These are phyloP conservation scores for Stylophora pistillata DNA, from an alignment of 64 coral and sea anemone species.

Conservation along the genomic window DNA sequence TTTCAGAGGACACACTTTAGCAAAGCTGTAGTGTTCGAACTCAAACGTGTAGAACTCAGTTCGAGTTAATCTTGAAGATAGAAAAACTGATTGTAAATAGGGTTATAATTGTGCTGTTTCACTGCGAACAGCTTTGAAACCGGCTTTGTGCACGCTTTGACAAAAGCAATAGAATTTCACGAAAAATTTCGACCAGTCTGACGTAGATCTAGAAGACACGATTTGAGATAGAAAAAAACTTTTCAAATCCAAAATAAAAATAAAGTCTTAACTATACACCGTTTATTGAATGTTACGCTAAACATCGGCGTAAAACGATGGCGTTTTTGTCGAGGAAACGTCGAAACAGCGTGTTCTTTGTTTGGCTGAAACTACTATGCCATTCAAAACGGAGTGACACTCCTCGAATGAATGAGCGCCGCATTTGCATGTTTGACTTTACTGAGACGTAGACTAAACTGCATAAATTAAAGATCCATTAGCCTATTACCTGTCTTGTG, in stretches of 20 bases:
- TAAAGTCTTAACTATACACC: neutral
- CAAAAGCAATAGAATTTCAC: conserved; percentile 29
- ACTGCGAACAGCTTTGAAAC: conserved; percentile 9
- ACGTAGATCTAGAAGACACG: conserved; percentile 14
- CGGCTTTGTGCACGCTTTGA: conserved; percentile 46
- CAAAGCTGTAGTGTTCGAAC: neutral
- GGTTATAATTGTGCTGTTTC: conserved; percentile 33
- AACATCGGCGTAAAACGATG: conserved; percentile 4
- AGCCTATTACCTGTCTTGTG: conserved; percentile 38
- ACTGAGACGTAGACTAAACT: conserved; percentile 24
- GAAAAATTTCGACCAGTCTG: neutral
- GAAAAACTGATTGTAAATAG: conserved; percentile 43
- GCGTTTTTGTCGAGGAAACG: conserved; percentile 5
- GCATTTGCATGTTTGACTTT: conserved; percentile 37
- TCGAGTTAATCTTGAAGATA: conserved; percentile 48
- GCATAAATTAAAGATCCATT: conserved; percentile 55
- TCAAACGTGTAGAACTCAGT: conserved; percentile 13
- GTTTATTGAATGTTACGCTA: conserved; percentile 20
- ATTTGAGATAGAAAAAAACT: conserved; percentile 25
- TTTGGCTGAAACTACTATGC: neutral
- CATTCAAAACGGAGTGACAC: conserved; percentile 38
- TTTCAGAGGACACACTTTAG: conserved; percentile 35
- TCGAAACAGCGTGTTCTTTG: neutral
- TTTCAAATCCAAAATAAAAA: conserved; percentile 38
- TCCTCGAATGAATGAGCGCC: conserved; percentile 28